Percentiles rank a stretch among this genome's conserved stretches.
Conservation (phyloP, 23 tunicate species). For the Oikopleura dioica region DNA sequence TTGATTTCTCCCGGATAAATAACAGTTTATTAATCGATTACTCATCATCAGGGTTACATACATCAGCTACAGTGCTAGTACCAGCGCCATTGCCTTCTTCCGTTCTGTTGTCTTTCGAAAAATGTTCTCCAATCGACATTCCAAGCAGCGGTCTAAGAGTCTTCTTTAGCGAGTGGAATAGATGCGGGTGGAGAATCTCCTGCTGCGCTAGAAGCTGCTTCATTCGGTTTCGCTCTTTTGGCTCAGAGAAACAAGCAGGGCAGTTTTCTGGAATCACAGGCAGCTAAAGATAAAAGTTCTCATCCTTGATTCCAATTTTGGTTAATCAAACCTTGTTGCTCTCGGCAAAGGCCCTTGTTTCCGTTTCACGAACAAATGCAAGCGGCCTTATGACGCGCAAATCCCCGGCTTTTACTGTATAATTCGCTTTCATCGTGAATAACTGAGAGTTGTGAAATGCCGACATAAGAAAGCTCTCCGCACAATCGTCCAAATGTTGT, state of each 20-base stretch:
- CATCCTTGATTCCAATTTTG: too few species aligned
- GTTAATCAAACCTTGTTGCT: too few species aligned
- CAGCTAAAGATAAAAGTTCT: too few species aligned
- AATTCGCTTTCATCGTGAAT: slow-evolving; percentile 85
- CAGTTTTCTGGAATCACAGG: slow-evolving; percentile 97
- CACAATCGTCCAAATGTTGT: slow-evolving; percentile 88
- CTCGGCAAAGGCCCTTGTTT: slow-evolving; percentile 83
- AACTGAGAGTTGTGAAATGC: slow-evolving; percentile 80
- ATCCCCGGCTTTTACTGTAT: slow-evolving; percentile 62
- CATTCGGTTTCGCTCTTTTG: slow-evolving; percentile 94
- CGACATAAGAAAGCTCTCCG: slow-evolving; percentile 88
- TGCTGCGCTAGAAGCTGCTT: slow-evolving; percentile 89
- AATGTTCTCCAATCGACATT: not conserved
- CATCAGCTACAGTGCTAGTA: not conserved
- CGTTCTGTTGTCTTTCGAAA: not conserved
- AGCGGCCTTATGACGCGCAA: slow-evolving; percentile 87
- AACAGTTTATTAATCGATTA: too few species aligned
- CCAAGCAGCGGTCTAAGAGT: slow-evolving; percentile 51
- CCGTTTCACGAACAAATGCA: slow-evolving; percentile 62
- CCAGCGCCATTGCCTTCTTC: not conserved
- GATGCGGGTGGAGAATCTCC: slow-evolving; percentile 74
- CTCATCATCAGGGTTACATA: too few species aligned
- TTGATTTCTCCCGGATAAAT: too few species aligned
- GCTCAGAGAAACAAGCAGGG: slow-evolving; percentile 96
- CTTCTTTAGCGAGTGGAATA: slow-evolving; percentile 42